Evolutionary conservation across 2,888 invertebrate species (phyloP).

Genomic region (Lamellibrachia satsuma): DNA sequence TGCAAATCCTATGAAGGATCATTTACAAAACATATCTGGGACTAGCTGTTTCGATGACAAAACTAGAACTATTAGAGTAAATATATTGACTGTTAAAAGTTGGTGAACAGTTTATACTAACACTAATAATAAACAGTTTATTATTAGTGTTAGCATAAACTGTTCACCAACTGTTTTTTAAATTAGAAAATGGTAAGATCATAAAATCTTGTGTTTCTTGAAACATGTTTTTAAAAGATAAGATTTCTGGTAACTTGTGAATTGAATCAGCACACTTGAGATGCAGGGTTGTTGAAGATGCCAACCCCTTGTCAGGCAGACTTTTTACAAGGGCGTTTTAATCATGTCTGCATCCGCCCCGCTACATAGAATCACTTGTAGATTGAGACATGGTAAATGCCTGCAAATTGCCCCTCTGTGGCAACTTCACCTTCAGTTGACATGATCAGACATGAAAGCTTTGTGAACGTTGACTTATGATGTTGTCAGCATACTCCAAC

Average conservation of each 20-base stretch:
- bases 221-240: neutral
- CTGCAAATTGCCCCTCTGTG: neutral
- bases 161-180: too few relatives aligned
- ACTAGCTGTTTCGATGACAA: too few relatives aligned
- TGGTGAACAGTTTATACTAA: too few relatives aligned
- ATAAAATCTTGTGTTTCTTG: too few relatives aligned
- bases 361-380: neutral
- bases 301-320: neutral
- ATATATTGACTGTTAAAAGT: too few relatives aligned
- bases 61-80: too few relatives aligned
- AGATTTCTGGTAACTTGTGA: neutral
- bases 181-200: too few relatives aligned
- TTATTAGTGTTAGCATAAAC: too few relatives aligned
- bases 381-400: neutral
- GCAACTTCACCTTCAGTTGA: neutral
- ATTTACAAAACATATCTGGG: too few relatives aligned
- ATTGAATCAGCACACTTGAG: neutral
- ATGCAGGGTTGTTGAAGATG: neutral
- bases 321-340: neutral
- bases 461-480: neutral
- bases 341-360: neutral
- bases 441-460: neutral
- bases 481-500: neutral
- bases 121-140: too few relatives aligned
- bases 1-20: too few relatives aligned